Conservation (phyloP, 1,140 invertebrate species). For the Manduca sexta region DNA sequence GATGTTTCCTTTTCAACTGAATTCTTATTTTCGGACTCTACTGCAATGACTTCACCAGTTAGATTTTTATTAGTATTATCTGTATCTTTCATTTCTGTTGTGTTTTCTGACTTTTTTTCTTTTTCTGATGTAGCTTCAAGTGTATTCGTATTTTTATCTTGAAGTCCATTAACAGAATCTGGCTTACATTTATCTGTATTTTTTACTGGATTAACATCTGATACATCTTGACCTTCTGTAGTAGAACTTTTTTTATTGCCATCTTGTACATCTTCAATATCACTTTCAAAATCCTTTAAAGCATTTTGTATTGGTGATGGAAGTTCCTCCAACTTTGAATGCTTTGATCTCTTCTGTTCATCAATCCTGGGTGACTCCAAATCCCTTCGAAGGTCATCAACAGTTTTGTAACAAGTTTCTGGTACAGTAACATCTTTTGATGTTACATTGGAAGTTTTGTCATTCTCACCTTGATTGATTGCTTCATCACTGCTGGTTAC, state of each 20-base stretch:
- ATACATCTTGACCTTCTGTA: slow-evolving; percentile 38
- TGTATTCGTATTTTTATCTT: slow-evolving; percentile 5
- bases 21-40: no score
- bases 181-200: not conserved
- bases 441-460: slow-evolving; percentile 29
- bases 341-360: slow-evolving; percentile 3
- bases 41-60: no score
- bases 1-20: no score
- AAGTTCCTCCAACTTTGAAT: slow-evolving; percentile 39
- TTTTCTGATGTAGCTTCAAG: not conserved
- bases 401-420: slow-evolving; percentile 44
- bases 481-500: slow-evolving; percentile 17
- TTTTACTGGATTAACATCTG: slow-evolving; percentile 25
- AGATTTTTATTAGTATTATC: no score
- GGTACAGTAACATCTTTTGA: slow-evolving; percentile 45
- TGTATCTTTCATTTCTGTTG: no score
- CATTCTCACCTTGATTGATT: slow-evolving; percentile 42
- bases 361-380: slow-evolving; percentile 23
- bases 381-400: slow-evolving; percentile 43
- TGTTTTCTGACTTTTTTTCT: no score
- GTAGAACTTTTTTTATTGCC: not conserved
- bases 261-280: slow-evolving; percentile 33
- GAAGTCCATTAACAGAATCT: not conserved
- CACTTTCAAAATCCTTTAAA: slow-evolving; percentile 47
- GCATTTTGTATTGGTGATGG: slow-evolving; percentile 47